Evolutionary conservation across 1,140 invertebrate species (phyloP).

Genomic region (Acromyrmex charruanus): DNA sequence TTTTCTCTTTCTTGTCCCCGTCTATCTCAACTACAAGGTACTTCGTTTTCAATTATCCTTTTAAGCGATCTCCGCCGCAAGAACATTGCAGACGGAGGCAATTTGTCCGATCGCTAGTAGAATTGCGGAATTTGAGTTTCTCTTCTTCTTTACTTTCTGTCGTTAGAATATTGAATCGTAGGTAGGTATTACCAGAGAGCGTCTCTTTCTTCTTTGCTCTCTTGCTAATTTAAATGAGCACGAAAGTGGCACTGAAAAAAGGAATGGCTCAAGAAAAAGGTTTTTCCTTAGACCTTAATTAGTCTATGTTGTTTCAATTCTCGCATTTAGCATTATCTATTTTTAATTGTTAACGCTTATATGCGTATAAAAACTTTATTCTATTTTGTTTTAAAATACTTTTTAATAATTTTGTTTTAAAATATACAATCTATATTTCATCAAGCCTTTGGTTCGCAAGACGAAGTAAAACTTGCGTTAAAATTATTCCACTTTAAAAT

Average conservation of each 20-base stretch:
- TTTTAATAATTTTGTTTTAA: background rate
- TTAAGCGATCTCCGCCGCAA: conserved; percentile 63
- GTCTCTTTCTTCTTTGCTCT: conserved; percentile 5
- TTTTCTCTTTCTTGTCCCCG: conserved; percentile 25
- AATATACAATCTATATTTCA: background rate
- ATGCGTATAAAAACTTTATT: conserved; percentile 17
- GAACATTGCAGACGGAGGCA: conserved; percentile 61
- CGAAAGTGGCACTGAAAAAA: background rate
- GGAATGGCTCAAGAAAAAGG: background rate
- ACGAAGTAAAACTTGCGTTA: conserved; percentile 7
- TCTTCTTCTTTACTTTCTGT: conserved; percentile 1
- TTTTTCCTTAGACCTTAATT: background rate
- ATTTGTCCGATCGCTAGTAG: conserved; percentile 69
- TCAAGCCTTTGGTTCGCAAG: background rate
- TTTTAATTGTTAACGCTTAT: background rate
- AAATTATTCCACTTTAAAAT: conserved; percentile 18
- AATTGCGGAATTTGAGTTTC: conserved; percentile 53
- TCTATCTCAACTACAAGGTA: conserved; percentile 54
- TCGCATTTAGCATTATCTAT: background rate
- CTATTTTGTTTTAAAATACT: background rate
- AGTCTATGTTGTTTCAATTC: background rate
- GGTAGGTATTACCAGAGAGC: background rate
- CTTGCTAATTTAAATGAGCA: conserved; percentile 35
- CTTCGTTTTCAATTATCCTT: conserved; percentile 75
- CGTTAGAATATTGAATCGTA: conserved; percentile 31